phyloP scores from a whole-genome alignment of 2,888 invertebrate genomes.

The Rugalucina vietnamica region DNA sequence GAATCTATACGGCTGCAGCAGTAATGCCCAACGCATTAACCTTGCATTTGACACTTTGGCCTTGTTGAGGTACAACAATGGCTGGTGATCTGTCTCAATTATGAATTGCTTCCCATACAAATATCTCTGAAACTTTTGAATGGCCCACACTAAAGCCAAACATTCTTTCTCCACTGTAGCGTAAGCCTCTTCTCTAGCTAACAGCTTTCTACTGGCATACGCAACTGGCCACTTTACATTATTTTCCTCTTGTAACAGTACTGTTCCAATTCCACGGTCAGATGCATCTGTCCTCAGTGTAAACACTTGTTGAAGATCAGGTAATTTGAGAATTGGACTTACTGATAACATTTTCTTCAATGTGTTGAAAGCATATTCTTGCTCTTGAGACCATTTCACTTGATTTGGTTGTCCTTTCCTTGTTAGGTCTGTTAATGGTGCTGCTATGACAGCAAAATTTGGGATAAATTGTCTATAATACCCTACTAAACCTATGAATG shows the following conservation, averaged over 20 bases:
- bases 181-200: conserved; percentile 54
- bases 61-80: conserved; percentile 31
- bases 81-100: conserved; percentile 62
- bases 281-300: conserved; percentile 68
- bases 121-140: conserved; percentile 54
- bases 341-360: neutral
- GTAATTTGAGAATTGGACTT: conserved; percentile 48
- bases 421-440: conserved; percentile 55
- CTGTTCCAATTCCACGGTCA: conserved; percentile 64
- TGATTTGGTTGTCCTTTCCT: conserved; percentile 46
- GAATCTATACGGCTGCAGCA: neutral
- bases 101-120: conserved; percentile 56
- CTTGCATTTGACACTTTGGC: neutral
- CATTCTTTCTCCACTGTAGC: conserved; percentile 61
- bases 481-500: conserved; percentile 16
- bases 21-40: neutral
- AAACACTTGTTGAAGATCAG: conserved; percentile 57
- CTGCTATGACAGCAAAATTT: conserved; percentile 43
- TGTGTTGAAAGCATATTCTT: conserved; percentile 9
- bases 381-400: conserved; percentile 34
- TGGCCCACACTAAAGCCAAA: conserved; percentile 56
- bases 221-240: conserved; percentile 60
- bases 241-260: conserved; percentile 57
- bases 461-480: conserved; percentile 32
- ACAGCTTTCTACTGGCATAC: conserved; percentile 68